These are phyloP conservation scores for Vannuccia rotundouncinata DNA, from an alignment of 2,888 invertebrate species.

Conservation along the genomic window DNA sequence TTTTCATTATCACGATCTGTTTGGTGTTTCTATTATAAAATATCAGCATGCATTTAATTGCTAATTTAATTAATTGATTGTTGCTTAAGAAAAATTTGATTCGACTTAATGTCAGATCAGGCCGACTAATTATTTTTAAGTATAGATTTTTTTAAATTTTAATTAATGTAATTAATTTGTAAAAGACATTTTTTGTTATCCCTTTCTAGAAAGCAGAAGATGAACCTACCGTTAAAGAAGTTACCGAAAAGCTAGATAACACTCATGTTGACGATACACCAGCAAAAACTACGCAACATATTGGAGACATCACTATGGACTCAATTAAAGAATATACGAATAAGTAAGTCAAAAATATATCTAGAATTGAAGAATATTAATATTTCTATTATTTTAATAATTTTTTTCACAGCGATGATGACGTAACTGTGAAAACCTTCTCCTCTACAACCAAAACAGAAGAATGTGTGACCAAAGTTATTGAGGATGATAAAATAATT, in stretches of 20 bases:
- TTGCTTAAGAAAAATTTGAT: no score
- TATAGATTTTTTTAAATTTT: no score
- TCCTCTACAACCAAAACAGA: neutral
- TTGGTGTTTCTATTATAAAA: no score
- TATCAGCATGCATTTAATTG: no score
- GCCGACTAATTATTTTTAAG: no score
- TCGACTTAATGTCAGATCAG: no score
- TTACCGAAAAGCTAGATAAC: neutral
- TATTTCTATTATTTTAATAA: neutral
- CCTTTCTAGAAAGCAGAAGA: neutral
- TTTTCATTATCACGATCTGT: no score
- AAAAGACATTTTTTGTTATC: no score
- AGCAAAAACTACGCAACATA: neutral
- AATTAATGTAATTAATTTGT: no score
- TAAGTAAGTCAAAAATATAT: neutral
- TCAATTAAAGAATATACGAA: constrained; percentile 28
- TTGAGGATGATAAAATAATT: neutral
- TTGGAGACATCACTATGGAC: constrained; percentile 32
- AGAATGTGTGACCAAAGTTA: neutral
- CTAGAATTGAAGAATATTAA: neutral
- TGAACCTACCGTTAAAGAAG: neutral
- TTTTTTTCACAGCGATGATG: neutral
- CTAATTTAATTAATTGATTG: no score
- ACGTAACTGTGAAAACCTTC: neutral
- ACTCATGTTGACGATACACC: neutral